phyloP scores from a whole-genome alignment of 2,888 invertebrate genomes.

The Caenorhabditis sp. region DNA sequence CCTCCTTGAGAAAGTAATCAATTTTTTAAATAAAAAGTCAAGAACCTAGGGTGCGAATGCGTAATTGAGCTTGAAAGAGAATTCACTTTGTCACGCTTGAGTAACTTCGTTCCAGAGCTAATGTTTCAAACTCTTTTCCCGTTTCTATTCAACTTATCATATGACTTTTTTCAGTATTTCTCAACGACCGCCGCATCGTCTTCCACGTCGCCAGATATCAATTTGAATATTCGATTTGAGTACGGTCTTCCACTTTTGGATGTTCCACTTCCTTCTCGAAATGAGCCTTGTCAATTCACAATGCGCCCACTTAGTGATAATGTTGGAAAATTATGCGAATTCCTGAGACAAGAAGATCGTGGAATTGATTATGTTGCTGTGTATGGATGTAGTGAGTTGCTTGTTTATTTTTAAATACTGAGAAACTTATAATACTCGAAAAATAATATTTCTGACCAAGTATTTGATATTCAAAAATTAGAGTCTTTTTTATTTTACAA shows the following conservation, averaged over 20 bases:
- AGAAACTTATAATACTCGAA: not conserved
- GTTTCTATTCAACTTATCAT: too few species aligned
- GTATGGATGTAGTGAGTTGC: slow-evolving; percentile 50
- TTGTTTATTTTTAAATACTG: not conserved
- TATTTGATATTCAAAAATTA: not conserved
- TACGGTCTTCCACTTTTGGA: slow-evolving; percentile 65
- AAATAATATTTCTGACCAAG: too few species aligned
- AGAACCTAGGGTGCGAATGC: too few species aligned
- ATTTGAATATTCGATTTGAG: slow-evolving; percentile 46
- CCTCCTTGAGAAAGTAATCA: too few species aligned
- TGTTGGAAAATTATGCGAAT: slow-evolving; percentile 61
- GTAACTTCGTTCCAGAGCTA: too few species aligned
- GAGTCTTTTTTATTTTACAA: not conserved
- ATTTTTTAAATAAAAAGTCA: too few species aligned
- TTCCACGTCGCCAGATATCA: slow-evolving; percentile 3
- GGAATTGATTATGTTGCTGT: slow-evolving; percentile 67
- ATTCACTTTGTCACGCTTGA: too few species aligned
- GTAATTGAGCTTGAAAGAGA: too few species aligned
- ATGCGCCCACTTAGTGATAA: slow-evolving; percentile 64
- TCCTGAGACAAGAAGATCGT: slow-evolving; percentile 60
- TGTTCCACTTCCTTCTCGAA: slow-evolving; percentile 65
- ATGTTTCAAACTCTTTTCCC: too few species aligned
- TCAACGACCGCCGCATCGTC: slow-evolving; percentile 24
- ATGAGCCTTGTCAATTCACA: slow-evolving; percentile 65
- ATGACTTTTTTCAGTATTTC: not conserved